A percentile compares a stretch with the other conserved stretches of the same genome.
These are phyloP conservation scores for Ceyx melanurus DNA, from an alignment of 2,113 vertebrate species.

Conservation along the genomic window DNA sequence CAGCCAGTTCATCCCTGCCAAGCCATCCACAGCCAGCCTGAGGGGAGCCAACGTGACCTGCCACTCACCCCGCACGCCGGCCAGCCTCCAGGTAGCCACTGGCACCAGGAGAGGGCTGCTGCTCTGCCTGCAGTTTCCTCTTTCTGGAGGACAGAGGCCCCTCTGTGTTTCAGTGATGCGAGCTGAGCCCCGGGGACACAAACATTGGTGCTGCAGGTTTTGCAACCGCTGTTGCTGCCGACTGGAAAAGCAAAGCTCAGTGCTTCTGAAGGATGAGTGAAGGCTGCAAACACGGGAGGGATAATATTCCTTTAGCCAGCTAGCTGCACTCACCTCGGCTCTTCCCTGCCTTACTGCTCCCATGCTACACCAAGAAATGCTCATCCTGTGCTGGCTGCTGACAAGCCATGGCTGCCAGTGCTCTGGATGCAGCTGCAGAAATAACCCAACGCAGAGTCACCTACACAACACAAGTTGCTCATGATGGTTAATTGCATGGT, in stretches of 20 bases:
- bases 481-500: background rate
- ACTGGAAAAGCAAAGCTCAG: background rate
- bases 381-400: background rate
- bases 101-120: background rate
- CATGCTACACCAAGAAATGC: background rate
- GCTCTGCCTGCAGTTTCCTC: background rate
- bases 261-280: background rate
- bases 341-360: background rate
- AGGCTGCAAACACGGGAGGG: background rate
- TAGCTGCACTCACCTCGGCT: background rate
- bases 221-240: background rate
- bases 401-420: rapidly evolving
- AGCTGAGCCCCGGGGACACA: background rate
- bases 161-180: background rate
- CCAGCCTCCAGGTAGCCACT: conserved; percentile 20
- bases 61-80: background rate
- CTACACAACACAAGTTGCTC: background rate
- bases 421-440: rapidly evolving
- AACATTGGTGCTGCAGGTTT: background rate
- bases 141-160: conserved; percentile 24
- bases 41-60: conserved; percentile 30
- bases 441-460: background rate
- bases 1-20: conserved; percentile 33
- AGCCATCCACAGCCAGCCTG: background rate
- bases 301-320: background rate